These are phyloP conservation scores for Rhizoglyphus robini DNA, from an alignment of 1,140 invertebrate genomes.

Conservation along the genomic window DNA sequence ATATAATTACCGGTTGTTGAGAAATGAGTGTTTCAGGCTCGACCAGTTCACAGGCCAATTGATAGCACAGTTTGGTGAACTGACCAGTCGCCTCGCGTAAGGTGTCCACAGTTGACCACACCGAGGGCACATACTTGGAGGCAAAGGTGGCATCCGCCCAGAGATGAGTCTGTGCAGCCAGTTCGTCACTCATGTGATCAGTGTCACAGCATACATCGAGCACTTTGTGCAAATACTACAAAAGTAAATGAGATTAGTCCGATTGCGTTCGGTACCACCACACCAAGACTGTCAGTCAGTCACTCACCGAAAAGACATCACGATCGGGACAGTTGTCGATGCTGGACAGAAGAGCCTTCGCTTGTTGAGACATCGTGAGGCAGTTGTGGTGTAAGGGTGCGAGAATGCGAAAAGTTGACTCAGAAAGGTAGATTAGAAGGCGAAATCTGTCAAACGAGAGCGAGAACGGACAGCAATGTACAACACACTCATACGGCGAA, in stretches of 20 bases:
- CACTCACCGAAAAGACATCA: not conserved
- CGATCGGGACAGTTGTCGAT: not conserved
- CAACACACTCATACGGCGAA: no score
- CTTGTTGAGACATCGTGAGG: not conserved
- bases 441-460: no score
- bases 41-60: not conserved
- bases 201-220: conserved; percentile 8
- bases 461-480: no score
- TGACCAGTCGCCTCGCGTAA: not conserved
- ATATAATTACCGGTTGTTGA: not conserved
- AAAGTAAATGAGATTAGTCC: not conserved
- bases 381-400: not conserved
- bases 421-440: no score
- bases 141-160: not conserved
- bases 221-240: not conserved
- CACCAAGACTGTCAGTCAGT: no score
- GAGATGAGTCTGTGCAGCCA: not conserved
- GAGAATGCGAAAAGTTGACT: not conserved
- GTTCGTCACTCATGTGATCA: not conserved
- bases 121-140: not conserved
- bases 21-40: not conserved
- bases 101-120: not conserved
- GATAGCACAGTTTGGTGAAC: not conserved
- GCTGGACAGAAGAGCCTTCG: not conserved
- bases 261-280: not conserved